phyloP scores from a whole-genome alignment of 2,797 vertebrate species.

The Notolabrus celidotus region DNA sequence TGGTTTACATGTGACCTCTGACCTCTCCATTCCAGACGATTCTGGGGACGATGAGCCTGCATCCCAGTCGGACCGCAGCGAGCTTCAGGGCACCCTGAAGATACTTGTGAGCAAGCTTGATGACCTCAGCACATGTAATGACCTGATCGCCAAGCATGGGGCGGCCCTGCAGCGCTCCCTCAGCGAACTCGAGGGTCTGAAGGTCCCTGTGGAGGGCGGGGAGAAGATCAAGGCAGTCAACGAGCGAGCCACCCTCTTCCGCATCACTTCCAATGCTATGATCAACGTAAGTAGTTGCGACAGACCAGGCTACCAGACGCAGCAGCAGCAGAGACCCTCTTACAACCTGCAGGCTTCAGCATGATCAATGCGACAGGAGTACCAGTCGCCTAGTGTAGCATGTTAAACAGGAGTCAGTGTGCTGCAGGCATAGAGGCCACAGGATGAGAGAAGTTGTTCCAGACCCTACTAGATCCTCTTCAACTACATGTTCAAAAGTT shows the following conservation, averaged over 20 bases:
- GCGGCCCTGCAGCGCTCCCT: slow-evolving; percentile 96
- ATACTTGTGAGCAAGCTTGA: slow-evolving; percentile 94
- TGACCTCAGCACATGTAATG: slow-evolving; percentile 95
- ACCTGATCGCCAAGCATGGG: slow-evolving; percentile 97
- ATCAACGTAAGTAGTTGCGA: slow-evolving; percentile 91
- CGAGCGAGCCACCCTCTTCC: slow-evolving; percentile 96
- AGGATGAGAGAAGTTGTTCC: slow-evolving; percentile 4
- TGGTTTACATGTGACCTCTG: slow-evolving; percentile 31
- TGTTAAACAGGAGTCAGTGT: slow-evolving; percentile 8
- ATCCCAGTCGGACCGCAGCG: slow-evolving; percentile 92
- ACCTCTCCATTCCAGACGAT: slow-evolving; percentile 88
- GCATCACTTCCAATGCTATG: slow-evolving; percentile 99
- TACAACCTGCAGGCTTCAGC: background rate
- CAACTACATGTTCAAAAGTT: background rate
- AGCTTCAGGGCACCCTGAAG: slow-evolving; percentile 92
- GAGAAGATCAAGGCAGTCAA: slow-evolving; percentile 97
- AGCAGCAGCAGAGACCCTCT: slow-evolving; percentile 19
- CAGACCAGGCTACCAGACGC: background rate
- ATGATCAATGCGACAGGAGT: slow-evolving; percentile 46
- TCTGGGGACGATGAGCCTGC: slow-evolving; percentile 94
- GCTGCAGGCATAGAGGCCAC: background rate
- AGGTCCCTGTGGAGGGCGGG: slow-evolving; percentile 89
- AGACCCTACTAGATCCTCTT: slow-evolving; percentile 1
- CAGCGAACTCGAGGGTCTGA: slow-evolving; percentile 93
- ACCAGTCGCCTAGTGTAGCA: slow-evolving; percentile 21